These are phyloP conservation scores for Helarctos malayanus DNA, from an alignment of 2,797 vertebrate genomes.

Conservation along the genomic window DNA sequence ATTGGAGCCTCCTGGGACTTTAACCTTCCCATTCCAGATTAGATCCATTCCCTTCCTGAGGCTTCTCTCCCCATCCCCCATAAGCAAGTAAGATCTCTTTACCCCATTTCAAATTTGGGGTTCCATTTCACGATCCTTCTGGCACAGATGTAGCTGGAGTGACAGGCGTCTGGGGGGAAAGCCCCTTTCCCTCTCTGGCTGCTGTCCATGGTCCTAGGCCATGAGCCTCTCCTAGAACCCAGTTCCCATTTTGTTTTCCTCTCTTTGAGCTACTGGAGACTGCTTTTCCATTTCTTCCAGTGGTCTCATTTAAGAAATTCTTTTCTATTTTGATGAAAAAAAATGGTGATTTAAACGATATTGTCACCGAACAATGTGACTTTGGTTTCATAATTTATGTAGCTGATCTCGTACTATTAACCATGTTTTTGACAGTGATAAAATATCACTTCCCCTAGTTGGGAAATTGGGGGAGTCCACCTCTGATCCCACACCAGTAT, in stretches of 20 bases:
- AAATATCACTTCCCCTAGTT: not conserved
- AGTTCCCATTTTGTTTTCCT: not conserved
- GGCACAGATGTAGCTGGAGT: not conserved
- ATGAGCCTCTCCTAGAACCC: not conserved
- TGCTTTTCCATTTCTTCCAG: not conserved
- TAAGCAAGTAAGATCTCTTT: not conserved
- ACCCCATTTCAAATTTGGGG: not conserved
- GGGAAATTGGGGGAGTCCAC: not conserved
- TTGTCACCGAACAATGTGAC: slow-evolving; percentile 45
- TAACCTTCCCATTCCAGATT: slow-evolving; percentile 40
- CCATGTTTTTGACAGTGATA: slow-evolving; percentile 24
- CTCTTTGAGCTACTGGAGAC: not conserved
- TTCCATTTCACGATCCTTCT: not conserved
- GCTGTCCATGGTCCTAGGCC: slow-evolving; percentile 68
- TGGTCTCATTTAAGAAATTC: slow-evolving; percentile 16
- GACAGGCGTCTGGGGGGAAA: not conserved
- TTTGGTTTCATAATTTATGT: not conserved
- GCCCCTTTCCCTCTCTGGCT: not conserved
- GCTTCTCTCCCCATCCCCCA: not conserved
- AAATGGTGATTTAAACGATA: not conserved
- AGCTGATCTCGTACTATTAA: slow-evolving; percentile 28
- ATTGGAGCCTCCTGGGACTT: slow-evolving; percentile 56
- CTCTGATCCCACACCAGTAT: not conserved
- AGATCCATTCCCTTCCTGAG: slow-evolving; percentile 41
- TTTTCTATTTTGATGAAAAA: slow-evolving; percentile 3